phyloP scores from a whole-genome alignment of 2,888 invertebrate genomes.

The Drosophila algonquin region DNA sequence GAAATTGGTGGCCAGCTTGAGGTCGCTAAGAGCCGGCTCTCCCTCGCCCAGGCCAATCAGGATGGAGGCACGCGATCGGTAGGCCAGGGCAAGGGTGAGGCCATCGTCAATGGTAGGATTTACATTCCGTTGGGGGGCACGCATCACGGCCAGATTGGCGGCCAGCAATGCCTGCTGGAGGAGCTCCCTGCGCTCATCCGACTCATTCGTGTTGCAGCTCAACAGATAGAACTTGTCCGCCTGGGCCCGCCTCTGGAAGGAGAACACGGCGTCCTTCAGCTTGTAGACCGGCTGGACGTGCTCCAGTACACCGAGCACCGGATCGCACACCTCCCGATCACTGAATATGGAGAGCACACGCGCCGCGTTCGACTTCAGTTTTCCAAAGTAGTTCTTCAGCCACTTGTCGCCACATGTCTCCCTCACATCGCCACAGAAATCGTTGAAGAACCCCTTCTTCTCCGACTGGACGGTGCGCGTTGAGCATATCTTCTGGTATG shows the following conservation, averaged over 20 bases:
- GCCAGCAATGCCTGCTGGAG: constrained; percentile 86
- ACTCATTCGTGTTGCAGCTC: constrained; percentile 82
- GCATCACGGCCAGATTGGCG: constrained; percentile 89
- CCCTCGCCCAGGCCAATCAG: constrained; percentile 86
- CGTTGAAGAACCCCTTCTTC: constrained; percentile 90
- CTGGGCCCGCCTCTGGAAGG: constrained; percentile 86
- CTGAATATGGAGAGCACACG: constrained; percentile 85
- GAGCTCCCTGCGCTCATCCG: constrained; percentile 52
- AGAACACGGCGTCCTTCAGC: constrained; percentile 87
- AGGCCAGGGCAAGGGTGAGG: constrained; percentile 87
- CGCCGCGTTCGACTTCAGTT: constrained; percentile 86
- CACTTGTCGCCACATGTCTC: constrained; percentile 85
- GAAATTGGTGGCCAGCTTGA: constrained; percentile 87
- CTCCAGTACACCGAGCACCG: constrained; percentile 86
- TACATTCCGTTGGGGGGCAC: constrained; percentile 87
- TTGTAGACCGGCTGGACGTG: constrained; percentile 89
- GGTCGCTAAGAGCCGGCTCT: constrained; percentile 87
- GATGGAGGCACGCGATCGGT: constrained; percentile 88
- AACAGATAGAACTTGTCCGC: constrained; percentile 86
- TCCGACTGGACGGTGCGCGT: constrained; percentile 90
- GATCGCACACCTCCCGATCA: constrained; percentile 85
- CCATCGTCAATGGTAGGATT: constrained; percentile 87
- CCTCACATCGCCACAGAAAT: constrained; percentile 86
- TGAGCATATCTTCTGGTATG: constrained; percentile 89
- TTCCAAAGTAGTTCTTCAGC: constrained; percentile 87